These are phyloP conservation scores for Patella caerulea DNA, from an alignment of 2,888 invertebrate species.

Conservation along the genomic window DNA sequence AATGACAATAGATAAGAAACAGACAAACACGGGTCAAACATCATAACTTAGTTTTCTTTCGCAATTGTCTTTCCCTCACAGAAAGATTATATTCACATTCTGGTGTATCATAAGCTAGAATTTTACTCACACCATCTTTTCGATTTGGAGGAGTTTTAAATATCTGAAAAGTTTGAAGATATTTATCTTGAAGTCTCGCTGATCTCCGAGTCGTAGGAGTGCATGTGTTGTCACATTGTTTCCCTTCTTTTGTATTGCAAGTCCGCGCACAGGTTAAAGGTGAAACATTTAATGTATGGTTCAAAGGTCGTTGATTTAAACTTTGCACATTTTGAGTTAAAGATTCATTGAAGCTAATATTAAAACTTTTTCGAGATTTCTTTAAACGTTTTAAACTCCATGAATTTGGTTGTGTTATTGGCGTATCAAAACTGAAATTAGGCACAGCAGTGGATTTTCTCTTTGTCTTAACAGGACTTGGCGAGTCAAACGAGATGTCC, in stretches of 20 bases:
- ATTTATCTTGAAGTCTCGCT: constrained; percentile 6
- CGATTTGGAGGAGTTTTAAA: not conserved
- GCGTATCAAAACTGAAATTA: not conserved
- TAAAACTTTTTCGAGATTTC: not conserved
- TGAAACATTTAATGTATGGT: not conserved
- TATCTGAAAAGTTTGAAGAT: not conserved
- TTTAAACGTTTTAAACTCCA: constrained; percentile 2
- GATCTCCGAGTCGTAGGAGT: not conserved
- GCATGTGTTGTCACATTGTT: not conserved
- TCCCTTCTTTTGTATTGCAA: not conserved
- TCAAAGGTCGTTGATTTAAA: not conserved
- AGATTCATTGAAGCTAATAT: constrained; percentile 1
- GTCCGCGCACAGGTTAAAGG: not conserved
- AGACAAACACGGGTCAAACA: too few species aligned
- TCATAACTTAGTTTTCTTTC: not conserved
- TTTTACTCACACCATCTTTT: constrained; percentile 8
- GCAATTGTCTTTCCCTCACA: constrained; percentile 41
- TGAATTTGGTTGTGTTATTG: not conserved
- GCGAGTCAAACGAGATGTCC: not conserved
- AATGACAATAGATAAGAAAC: too few species aligned
- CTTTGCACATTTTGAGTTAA: not conserved
- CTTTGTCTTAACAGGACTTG: not conserved
- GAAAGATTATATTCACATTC: constrained; percentile 48
- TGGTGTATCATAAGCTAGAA: constrained; percentile 53
- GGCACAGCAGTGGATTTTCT: not conserved